Percentiles rank a stretch among this genome's conserved stretches.
phyloP scores from a whole-genome alignment of 2,113 vertebrate genomes.

The Gallinago media region DNA sequence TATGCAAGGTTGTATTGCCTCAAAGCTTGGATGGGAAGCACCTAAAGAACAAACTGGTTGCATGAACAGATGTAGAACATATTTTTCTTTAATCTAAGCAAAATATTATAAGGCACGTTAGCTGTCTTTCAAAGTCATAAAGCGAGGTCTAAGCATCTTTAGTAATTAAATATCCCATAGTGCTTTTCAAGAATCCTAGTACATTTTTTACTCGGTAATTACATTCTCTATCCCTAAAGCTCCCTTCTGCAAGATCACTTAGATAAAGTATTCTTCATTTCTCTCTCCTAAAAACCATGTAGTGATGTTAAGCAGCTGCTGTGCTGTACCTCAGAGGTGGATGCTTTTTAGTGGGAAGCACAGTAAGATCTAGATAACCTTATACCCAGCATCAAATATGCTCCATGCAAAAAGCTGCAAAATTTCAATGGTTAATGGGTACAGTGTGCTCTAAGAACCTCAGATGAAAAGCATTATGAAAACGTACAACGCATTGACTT shows the following conservation, averaged over 20 bases:
- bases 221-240: slow-evolving; percentile 29
- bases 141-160: slow-evolving; percentile 21
- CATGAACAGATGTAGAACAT: not conserved
- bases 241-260: slow-evolving; percentile 31
- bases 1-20: not conserved
- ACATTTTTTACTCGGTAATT: slow-evolving; percentile 53
- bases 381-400: not conserved
- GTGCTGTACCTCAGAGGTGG: not conserved
- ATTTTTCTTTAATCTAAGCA: not conserved
- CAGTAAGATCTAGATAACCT: not conserved
- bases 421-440: not conserved
- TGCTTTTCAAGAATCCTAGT: slow-evolving; percentile 60
- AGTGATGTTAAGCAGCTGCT: not conserved
- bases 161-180: slow-evolving; percentile 47
- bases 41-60: not conserved
- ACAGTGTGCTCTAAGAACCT: not conserved
- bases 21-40: not conserved
- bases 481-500: not conserved
- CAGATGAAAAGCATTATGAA: not conserved
- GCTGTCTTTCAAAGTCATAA: slow-evolving; percentile 32
- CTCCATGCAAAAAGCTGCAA: not conserved
- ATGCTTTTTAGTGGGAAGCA: not conserved
- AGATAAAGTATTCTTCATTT: slow-evolving; percentile 43
- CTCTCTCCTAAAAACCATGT: not conserved
- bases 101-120: not conserved